Evolutionary conservation across 2,797 vertebrate species (phyloP).

Genomic region (Gymnothorax reevesii): DNA sequence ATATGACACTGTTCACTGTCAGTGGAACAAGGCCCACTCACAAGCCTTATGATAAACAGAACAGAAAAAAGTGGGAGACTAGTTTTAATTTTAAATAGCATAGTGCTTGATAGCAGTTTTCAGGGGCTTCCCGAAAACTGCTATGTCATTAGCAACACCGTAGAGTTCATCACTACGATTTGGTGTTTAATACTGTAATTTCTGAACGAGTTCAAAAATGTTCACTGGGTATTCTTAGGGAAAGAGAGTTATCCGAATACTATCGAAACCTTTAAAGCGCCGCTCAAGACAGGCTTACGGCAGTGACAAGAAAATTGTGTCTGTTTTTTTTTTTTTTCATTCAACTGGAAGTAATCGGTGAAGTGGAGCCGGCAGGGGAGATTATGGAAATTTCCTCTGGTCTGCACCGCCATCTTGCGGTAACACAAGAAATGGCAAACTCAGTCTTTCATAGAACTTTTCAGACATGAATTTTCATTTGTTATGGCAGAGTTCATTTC

Average conservation of each 20-base stretch:
- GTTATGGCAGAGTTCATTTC: background rate
- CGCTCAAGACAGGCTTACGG: background rate
- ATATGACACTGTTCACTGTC: background rate
- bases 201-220: background rate
- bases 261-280: background rate
- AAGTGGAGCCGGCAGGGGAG: background rate
- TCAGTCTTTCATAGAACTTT: slow-evolving; percentile 9
- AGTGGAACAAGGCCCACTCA: background rate
- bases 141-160: background rate
- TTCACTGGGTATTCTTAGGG: background rate
- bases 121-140: background rate
- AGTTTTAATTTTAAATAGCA: background rate
- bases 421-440: background rate
- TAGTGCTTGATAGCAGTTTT: background rate
- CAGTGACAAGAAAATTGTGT: background rate
- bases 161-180: background rate
- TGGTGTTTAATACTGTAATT: background rate
- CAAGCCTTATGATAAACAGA: background rate
- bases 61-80: background rate
- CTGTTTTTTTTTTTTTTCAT: background rate
- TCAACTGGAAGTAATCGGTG: background rate
- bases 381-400: slow-evolving; percentile 12
- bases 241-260: background rate
- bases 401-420: slow-evolving; percentile 57
- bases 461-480: background rate